phyloP scores from a whole-genome alignment of 2,888 invertebrate species.

The Melanchra persicariae region DNA sequence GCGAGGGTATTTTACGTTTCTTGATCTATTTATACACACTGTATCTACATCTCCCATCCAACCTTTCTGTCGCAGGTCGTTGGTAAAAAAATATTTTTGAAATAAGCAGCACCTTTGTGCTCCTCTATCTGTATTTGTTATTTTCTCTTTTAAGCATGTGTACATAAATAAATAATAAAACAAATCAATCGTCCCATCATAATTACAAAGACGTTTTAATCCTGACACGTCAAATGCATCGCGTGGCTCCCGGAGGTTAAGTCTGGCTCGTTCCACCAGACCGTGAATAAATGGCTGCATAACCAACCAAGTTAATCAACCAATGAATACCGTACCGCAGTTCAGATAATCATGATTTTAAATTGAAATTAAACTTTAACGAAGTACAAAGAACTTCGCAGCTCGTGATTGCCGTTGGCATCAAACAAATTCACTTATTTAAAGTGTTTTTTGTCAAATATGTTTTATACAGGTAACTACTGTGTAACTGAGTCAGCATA shows the following conservation, averaged over 20 bases:
- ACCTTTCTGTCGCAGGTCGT: too few species aligned
- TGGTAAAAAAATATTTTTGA: too few species aligned
- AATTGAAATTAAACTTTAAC: constrained; percentile 44
- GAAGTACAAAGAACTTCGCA: not conserved
- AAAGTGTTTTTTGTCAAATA: not conserved
- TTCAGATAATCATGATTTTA: constrained; percentile 48
- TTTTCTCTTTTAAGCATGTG: too few species aligned
- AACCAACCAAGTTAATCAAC: constrained; percentile 41
- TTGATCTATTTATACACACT: too few species aligned
- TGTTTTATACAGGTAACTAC: not conserved
- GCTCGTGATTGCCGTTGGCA: not conserved
- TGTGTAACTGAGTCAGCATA: not conserved
- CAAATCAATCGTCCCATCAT: not conserved
- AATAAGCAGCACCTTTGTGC: too few species aligned
- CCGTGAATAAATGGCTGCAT: constrained; percentile 44
- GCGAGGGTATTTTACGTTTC: too few species aligned
- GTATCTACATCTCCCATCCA: too few species aligned
- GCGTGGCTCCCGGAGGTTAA: constrained; percentile 21
- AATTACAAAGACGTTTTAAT: constrained; percentile 23
- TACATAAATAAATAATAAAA: not conserved
- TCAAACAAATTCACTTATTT: constrained; percentile 20
- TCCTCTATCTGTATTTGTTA: too few species aligned
- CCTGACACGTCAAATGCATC: constrained; percentile 19
- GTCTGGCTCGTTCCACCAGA: constrained; percentile 27
- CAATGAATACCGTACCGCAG: constrained; percentile 38